Percentiles rank a stretch among this genome's conserved stretches.
Conservation (phyloP, 2,113 vertebrate species). For the Caranx ignobilis region DNA sequence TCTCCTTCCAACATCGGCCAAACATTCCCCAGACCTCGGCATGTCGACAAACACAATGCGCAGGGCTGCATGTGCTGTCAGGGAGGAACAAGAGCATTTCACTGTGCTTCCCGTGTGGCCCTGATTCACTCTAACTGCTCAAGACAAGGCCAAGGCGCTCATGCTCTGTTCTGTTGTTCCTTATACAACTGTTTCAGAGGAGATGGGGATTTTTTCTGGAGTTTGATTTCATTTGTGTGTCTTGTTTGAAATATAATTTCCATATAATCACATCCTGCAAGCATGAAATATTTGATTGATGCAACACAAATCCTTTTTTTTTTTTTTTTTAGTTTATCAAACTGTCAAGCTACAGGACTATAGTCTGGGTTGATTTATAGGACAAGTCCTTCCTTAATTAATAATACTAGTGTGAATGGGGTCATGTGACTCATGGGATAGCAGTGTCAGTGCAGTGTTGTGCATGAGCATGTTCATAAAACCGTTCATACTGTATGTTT, state of each 20-base stretch:
- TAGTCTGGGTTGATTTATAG: conserved; percentile 7
- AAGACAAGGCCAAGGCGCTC: conserved; percentile 31
- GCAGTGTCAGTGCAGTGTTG: background rate
- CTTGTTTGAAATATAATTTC: conserved; percentile 28
- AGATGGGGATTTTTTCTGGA: conserved; percentile 14
- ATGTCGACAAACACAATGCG: conserved; percentile 28
- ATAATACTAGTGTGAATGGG: too few species aligned
- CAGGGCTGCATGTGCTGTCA: conserved; percentile 32
- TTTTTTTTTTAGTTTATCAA: background rate
- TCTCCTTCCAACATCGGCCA: conserved; percentile 22
- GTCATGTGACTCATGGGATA: background rate
- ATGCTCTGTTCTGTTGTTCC: conserved; percentile 17
- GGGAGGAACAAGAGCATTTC: conserved; percentile 47
- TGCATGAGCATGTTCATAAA: too few species aligned
- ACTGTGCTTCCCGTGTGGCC: conserved; percentile 33
- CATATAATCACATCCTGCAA: conserved; percentile 40
- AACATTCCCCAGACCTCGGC: conserved; percentile 37
- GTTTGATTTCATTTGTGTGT: conserved; percentile 19
- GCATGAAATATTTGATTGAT: conserved; percentile 25
- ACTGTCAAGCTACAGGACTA: background rate
- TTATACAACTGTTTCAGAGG: conserved; percentile 19
- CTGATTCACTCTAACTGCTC: conserved; percentile 29
- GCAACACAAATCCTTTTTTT: conserved; percentile 9
- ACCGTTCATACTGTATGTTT: too few species aligned
- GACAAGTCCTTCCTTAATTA: background rate